Conservation (phyloP, 1,140 invertebrate genomes). For the Forficula auricularia region DNA sequence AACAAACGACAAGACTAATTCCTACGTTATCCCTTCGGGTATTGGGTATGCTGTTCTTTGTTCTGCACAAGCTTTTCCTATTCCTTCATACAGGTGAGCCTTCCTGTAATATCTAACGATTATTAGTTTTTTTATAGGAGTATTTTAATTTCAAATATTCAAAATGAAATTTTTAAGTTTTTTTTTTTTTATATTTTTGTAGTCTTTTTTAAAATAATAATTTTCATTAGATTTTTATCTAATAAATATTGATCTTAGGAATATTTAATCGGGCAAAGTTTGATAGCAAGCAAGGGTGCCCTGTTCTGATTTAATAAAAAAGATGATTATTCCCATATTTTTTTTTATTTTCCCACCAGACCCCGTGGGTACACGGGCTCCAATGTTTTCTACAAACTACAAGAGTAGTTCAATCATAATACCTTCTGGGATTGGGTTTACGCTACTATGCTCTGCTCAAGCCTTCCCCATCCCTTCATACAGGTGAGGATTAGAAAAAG, state of each 20-base stretch:
- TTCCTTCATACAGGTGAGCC: conserved; percentile 29
- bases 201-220: no score
- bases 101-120: conserved; percentile 4
- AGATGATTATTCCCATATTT: no score
- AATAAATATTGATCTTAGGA: no score
- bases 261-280: no score
- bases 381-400: conserved; percentile 30
- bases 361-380: conserved; percentile 38
- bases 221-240: no score
- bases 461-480: conserved; percentile 42
- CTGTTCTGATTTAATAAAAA: no score
- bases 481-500: conserved; percentile 16
- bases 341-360: conserved; percentile 23
- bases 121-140: no score
- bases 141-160: no score
- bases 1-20: conserved; percentile 24
- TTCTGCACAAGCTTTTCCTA: conserved; percentile 47
- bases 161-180: no score
- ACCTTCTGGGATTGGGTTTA: conserved; percentile 23
- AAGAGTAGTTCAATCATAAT: conserved; percentile 22
- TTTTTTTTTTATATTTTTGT: no score
- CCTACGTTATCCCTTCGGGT: conserved; percentile 14
- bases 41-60: conserved; percentile 24
- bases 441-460: conserved; percentile 34
- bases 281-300: no score